Conservation (phyloP, 2,888 invertebrate genomes). For the Endotricha flammealis region DNA sequence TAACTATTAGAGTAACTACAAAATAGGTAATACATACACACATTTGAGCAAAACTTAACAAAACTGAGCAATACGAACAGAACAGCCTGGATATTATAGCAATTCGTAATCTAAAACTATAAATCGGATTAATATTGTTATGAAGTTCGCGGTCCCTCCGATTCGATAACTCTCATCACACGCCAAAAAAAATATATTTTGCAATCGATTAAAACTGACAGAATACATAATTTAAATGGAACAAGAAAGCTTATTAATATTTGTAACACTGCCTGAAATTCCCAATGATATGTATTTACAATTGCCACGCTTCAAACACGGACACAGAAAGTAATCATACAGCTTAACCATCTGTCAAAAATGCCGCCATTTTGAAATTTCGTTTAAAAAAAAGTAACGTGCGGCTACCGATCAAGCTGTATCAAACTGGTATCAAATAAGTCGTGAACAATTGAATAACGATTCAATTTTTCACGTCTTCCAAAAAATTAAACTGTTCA, state of each 20-base stretch:
- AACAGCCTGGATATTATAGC: conserved; percentile 35
- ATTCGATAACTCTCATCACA: no score
- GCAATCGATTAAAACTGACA: no score
- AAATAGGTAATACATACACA: conserved; percentile 53
- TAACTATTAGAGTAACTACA: conserved; percentile 58
- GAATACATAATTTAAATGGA: conserved; percentile 15
- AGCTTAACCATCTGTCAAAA: no score
- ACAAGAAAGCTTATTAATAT: conserved; percentile 18
- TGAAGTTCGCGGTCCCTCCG: no score
- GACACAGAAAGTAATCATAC: conserved; percentile 17
- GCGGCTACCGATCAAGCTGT: conserved; percentile 5
- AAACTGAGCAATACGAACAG: conserved; percentile 67
- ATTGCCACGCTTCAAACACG: conserved; percentile 44
- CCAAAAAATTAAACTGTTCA: conserved; percentile 31
- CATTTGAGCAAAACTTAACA: conserved; percentile 77
- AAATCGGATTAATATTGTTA: not conserved
- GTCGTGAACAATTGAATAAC: conserved; percentile 33
- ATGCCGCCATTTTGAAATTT: not conserved
- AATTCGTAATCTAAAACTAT: conserved; percentile 6
- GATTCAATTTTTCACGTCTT: conserved; percentile 35
- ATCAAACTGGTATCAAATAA: conserved; percentile 14
- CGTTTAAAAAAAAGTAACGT: not conserved
- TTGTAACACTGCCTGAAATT: conserved; percentile 54
- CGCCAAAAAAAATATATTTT: no score
- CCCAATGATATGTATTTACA: conserved; percentile 72